Percentiles rank a stretch among this genome's conserved stretches.
Conservation (phyloP, 2,888 invertebrate species). For the Nomada ruficornis region DNA sequence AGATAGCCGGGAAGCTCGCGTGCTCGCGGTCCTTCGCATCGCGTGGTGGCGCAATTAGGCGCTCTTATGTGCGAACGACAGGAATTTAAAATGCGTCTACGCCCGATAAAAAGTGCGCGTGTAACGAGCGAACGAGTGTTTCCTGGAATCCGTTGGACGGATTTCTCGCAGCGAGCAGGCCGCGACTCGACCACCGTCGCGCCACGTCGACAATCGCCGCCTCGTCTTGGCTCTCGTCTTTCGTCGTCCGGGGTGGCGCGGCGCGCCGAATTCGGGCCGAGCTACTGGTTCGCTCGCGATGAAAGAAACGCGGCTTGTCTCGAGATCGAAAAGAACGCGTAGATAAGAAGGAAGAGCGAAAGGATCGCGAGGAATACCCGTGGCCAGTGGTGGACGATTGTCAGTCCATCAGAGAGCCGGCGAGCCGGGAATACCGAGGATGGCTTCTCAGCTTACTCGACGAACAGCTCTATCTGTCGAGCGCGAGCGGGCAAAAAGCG, state of each 20-base stretch:
- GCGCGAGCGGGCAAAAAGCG: constrained; percentile 74
- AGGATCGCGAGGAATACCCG: constrained; percentile 68
- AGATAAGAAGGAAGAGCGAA: constrained; percentile 56
- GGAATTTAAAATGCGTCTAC: constrained; percentile 56
- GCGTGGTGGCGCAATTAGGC: constrained; percentile 63
- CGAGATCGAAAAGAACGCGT: constrained; percentile 50
- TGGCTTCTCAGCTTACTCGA: constrained; percentile 78
- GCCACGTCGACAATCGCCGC: background rate
- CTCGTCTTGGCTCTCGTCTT: background rate
- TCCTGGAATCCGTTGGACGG: constrained; percentile 27
- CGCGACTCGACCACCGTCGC: background rate
- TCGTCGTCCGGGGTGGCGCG: background rate
- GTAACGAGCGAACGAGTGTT: constrained; percentile 38
- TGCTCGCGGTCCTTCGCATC: constrained; percentile 45
- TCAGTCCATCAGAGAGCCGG: constrained; percentile 75
- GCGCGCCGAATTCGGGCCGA: background rate
- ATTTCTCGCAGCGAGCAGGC: background rate
- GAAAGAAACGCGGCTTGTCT: background rate
- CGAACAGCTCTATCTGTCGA: constrained; percentile 79
- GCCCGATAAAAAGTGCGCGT: constrained; percentile 32
- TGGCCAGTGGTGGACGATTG: constrained; percentile 75
- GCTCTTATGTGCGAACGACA: constrained; percentile 65
- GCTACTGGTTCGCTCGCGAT: too few relatives aligned
- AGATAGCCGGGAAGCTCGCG: constrained; percentile 58
- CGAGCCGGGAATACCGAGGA: constrained; percentile 80